Evolutionary conservation across 2,113 vertebrate species (phyloP).

Genomic region (Nothoprocta pentlandii): DNA sequence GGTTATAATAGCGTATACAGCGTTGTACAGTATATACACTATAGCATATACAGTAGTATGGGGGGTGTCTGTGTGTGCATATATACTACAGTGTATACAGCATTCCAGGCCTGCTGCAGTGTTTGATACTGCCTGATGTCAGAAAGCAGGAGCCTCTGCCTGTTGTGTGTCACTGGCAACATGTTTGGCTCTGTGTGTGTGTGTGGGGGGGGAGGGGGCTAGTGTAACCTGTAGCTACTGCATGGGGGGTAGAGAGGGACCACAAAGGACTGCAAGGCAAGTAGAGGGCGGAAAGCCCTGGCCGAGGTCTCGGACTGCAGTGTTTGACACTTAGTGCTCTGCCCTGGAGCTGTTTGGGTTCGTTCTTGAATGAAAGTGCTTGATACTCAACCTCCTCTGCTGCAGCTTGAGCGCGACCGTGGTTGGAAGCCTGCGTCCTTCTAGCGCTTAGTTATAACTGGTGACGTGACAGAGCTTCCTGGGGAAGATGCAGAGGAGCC

Average conservation of each 20-base stretch:
- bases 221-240: neutral
- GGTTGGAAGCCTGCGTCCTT: accelerated
- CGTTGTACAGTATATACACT: neutral
- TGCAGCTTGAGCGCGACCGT: neutral
- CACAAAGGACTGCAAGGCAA: neutral
- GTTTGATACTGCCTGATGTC: accelerated
- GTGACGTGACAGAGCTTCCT: neutral
- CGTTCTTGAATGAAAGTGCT: neutral
- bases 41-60: neutral
- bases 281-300: neutral
- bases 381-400: neutral
- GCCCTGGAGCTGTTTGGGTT: neutral
- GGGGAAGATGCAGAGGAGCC: neutral
- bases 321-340: accelerated
- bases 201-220: neutral
- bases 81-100: constrained; percentile 28
- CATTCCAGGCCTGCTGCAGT: constrained; percentile 52
- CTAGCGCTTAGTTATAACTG: accelerated
- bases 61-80: neutral
- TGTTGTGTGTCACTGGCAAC: neutral
- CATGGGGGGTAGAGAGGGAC: neutral
- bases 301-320: neutral
- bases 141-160: accelerated
- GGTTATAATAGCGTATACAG: constrained; percentile 13
- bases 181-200: accelerated